A percentile compares a stretch with the other conserved stretches of the same genome.
Evolutionary conservation across 2,797 vertebrate genomes (phyloP).

Genomic region (Myripristis jacobus): DNA sequence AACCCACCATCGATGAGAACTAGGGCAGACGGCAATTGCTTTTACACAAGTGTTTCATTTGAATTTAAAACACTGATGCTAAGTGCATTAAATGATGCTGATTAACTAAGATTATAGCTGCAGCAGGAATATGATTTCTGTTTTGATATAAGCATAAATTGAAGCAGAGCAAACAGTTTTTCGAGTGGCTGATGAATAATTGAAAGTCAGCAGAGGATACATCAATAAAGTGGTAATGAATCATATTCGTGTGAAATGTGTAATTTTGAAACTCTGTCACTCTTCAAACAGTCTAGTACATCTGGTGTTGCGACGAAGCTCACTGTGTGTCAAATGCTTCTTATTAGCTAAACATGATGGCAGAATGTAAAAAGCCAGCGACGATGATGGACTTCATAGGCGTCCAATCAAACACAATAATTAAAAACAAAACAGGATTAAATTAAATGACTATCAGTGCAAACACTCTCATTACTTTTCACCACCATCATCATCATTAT

Average conservation of each 20-base stretch:
- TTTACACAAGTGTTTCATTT: constrained; percentile 73
- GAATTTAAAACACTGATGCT: constrained; percentile 77
- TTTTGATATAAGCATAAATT: constrained; percentile 78
- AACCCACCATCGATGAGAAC: constrained; percentile 76
- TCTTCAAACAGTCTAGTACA: constrained; percentile 37
- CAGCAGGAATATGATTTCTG: constrained; percentile 75
- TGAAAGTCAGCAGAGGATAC: constrained; percentile 80
- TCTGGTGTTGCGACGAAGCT: constrained; percentile 38
- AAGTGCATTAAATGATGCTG: constrained; percentile 81
- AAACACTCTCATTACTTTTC: background rate
- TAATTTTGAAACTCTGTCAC: constrained; percentile 63
- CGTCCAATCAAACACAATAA: constrained; percentile 19
- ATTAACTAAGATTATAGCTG: constrained; percentile 82
- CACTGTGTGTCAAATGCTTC: constrained; percentile 24
- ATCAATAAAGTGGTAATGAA: constrained; percentile 82
- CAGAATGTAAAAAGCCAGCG: background rate
- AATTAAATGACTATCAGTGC: background rate
- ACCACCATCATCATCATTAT: background rate
- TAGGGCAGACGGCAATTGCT: constrained; percentile 64
- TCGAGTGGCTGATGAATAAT: constrained; percentile 81
- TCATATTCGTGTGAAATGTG: constrained; percentile 74
- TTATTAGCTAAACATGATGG: constrained; percentile 4
- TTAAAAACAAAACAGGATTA: background rate
- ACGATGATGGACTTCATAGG: background rate
- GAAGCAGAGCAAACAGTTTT: constrained; percentile 76